These are phyloP conservation scores for Diarsia rubi DNA, from an alignment of 2,888 invertebrate genomes.

Conservation along the genomic window DNA sequence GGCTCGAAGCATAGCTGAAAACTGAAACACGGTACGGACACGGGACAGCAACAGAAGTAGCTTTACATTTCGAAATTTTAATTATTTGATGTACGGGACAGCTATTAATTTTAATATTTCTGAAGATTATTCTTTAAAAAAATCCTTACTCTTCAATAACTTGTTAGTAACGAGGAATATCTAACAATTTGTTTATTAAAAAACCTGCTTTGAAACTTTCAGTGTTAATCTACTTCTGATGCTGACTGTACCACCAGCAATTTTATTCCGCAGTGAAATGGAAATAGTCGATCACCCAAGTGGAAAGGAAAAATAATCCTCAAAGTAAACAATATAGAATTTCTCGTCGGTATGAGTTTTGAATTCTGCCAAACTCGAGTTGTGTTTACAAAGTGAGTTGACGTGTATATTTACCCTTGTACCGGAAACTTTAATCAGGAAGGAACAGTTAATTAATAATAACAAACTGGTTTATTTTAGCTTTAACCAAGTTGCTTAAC, in stretches of 20 bases:
- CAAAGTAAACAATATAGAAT: conserved; percentile 36
- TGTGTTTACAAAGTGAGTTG: conserved; percentile 55
- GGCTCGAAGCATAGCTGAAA: neutral
- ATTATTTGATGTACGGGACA: too few species aligned
- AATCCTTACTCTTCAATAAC: too few species aligned
- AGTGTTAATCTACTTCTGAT: too few species aligned
- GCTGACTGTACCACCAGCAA: neutral
- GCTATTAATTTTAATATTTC: too few species aligned
- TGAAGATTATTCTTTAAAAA: too few species aligned
- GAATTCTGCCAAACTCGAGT: conserved; percentile 40
- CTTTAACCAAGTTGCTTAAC: conserved; percentile 35
- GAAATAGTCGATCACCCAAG: conserved; percentile 11
- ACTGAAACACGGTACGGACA: neutral
- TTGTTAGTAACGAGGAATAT: too few species aligned
- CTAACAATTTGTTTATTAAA: too few species aligned
- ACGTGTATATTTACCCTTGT: conserved; percentile 51
- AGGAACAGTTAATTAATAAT: conserved; percentile 66
- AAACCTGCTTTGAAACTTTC: too few species aligned
- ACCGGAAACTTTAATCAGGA: conserved; percentile 61
- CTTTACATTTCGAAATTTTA: too few species aligned
- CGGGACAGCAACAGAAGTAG: too few species aligned
- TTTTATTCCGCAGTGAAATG: conserved; percentile 6
- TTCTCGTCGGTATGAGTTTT: conserved; percentile 36
- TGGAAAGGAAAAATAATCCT: conserved; percentile 27
- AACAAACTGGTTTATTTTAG: conserved; percentile 58